Percentiles rank a stretch among this genome's conserved stretches.
Conservation (phyloP, 2,888 invertebrate species). For the Drosophila greeni region DNA sequence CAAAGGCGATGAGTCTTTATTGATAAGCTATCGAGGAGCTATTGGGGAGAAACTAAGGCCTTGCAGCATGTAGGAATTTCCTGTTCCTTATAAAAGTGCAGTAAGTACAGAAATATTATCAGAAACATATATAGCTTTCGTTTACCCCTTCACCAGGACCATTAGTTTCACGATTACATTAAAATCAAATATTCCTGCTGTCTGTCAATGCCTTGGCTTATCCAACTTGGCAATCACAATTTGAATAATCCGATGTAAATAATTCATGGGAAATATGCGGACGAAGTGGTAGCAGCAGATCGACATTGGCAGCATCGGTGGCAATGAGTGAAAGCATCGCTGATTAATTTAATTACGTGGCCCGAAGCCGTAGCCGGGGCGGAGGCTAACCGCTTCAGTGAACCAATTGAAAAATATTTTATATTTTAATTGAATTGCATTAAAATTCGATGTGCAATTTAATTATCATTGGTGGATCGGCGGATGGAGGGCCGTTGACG, state of each 20-base stretch:
- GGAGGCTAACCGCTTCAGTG: constrained; percentile 30
- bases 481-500: constrained; percentile 19
- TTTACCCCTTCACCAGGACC: not conserved
- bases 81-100: not conserved
- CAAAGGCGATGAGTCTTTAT: not conserved
- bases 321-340: constrained; percentile 38
- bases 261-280: constrained; percentile 27
- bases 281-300: constrained; percentile 10
- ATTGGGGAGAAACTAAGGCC: not conserved
- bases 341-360: constrained; percentile 48
- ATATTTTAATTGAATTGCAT: constrained; percentile 58
- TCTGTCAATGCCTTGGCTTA: constrained; percentile 1
- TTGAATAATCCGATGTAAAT: constrained; percentile 22
- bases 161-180: not conserved
- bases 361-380: constrained; percentile 5
- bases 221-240: constrained; percentile 10
- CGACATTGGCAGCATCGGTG: constrained; percentile 29
- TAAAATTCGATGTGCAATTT: constrained; percentile 57
- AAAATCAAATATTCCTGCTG: not conserved
- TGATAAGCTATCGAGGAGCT: not conserved
- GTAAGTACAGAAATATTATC: not conserved
- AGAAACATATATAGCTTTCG: too few species aligned
- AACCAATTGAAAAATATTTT: constrained; percentile 45
- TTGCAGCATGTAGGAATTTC: not conserved
- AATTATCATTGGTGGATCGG: constrained; percentile 44